These are phyloP conservation scores for Genyomyrus donnyi DNA, from an alignment of 2,113 vertebrate species.

Conservation along the genomic window DNA sequence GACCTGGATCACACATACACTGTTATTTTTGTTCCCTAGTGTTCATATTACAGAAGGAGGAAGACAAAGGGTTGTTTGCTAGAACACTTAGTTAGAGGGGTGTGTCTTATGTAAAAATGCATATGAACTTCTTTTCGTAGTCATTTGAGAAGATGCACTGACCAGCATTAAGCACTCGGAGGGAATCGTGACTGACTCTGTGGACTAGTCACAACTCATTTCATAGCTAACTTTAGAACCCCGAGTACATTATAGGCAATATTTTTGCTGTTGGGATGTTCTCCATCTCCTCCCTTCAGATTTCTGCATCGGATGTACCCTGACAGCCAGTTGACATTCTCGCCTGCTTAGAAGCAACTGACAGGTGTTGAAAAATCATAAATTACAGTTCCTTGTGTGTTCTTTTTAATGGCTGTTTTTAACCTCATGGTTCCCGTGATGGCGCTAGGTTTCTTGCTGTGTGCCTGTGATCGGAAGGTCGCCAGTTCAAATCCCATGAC, in stretches of 20 bases:
- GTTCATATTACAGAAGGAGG: neutral
- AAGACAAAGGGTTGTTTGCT: neutral
- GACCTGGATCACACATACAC: neutral
- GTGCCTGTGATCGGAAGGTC: neutral
- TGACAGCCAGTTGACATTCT: neutral
- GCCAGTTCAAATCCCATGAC: neutral
- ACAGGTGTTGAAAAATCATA: neutral
- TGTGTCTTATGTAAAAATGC: neutral
- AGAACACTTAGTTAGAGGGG: neutral
- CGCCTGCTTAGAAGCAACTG: neutral
- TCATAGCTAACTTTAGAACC: neutral
- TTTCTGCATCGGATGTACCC: neutral
- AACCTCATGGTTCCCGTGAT: neutral
- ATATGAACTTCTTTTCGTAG: neutral
- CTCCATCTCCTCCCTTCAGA: neutral
- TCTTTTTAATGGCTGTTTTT: neutral
- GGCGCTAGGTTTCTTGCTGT: neutral
- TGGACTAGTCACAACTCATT: neutral
- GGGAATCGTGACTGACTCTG: neutral
- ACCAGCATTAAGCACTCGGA: neutral
- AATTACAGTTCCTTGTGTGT: neutral
- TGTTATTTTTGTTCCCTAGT: neutral
- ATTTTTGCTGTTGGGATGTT: neutral
- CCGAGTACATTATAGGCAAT: neutral
- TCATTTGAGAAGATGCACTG: neutral